phyloP scores from a whole-genome alignment of 1,140 invertebrate species.

The Wasmannia auropunctata region DNA sequence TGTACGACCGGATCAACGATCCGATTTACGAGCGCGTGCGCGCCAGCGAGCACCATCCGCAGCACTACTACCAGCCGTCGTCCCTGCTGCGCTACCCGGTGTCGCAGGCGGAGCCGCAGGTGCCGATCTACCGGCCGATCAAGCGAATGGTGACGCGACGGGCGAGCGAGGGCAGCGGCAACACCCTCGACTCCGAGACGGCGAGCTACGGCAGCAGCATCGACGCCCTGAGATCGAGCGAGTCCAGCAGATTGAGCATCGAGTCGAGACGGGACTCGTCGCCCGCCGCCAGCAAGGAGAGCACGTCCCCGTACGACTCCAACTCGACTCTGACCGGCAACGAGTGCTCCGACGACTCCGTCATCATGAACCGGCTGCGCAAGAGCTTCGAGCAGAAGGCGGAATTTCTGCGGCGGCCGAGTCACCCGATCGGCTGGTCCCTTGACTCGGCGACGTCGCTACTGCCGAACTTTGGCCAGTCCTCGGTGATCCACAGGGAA shows the following conservation, averaged over 20 bases:
- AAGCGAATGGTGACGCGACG: constrained; percentile 79
- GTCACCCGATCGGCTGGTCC: constrained; percentile 88
- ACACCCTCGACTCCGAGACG: constrained; percentile 80
- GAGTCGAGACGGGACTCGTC: constrained; percentile 87
- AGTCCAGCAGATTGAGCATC: constrained; percentile 81
- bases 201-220: constrained; percentile 80
- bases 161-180: constrained; percentile 85
- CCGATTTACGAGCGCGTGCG: constrained; percentile 82
- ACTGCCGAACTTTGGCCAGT: constrained; percentile 79
- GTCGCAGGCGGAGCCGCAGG: constrained; percentile 85
- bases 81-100: constrained; percentile 74
- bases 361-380: constrained; percentile 90
- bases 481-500: constrained; percentile 88
- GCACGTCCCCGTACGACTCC: constrained; percentile 88
- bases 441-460: constrained; percentile 66
- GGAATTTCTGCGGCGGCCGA: constrained; percentile 92
- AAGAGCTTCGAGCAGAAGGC: constrained; percentile 95
- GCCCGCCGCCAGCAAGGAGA: constrained; percentile 87
- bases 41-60: constrained; percentile 60
- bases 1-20: constrained; percentile 83
- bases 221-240: constrained; percentile 76
- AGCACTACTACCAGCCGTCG: constrained; percentile 37
- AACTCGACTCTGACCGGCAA: constrained; percentile 88
- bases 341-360: constrained; percentile 88
- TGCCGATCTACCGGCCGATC: constrained; percentile 84